Evolutionary conservation across 2,797 vertebrate species (phyloP), one percentile per base, ranked within the genome.

Genomic region (Xenopus petersii): DNA sequence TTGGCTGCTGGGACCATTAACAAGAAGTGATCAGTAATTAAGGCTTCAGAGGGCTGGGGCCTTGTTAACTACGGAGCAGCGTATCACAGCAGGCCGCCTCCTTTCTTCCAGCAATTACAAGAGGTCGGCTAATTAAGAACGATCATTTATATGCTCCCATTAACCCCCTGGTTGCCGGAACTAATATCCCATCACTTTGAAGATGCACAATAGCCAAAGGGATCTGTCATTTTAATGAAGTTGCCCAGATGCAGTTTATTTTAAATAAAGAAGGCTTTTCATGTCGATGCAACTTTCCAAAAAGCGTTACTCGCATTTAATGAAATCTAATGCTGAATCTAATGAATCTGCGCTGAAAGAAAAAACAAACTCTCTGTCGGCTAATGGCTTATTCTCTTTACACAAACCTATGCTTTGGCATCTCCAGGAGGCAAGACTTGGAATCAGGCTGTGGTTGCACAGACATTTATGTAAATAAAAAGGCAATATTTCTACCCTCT

Each of bases 141-240:
- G 64, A 63, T 58, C 33, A 16, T 78, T 78, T 73, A 78, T 73
- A 69, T 36, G 71, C 59, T 51, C 21, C 46, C 3, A 5, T 78
- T 78, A 78, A 78, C 75, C 60, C 65, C 46, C 51, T 36, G 11
- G 10, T 54, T 36, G 26, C 75, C 17, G 24, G 13, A 12, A 33
- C 12, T 10, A n/a, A 65, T 62, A 42, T 67, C 13, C 64, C 26
- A 62, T 30, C 58, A 49, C 75, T 77, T 77, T 77, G 70, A 77
- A 73, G 75, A 71, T 67, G 33, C 58, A 48, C 70, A 78, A 73
- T 67, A 78, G 64, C 48, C 15, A 73, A 77, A 77, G 54, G 70
- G 61, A 72, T 72, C 70, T 73, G 64, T 77, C 42, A 68, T 77
- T 73, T 77, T 73, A 77, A 77, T 77, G 72, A 77, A 77, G 59